Percentiles rank a stretch among this genome's conserved stretches.
Conservation (phyloP, 2,113 vertebrate species). For the Aix galericulata region DNA sequence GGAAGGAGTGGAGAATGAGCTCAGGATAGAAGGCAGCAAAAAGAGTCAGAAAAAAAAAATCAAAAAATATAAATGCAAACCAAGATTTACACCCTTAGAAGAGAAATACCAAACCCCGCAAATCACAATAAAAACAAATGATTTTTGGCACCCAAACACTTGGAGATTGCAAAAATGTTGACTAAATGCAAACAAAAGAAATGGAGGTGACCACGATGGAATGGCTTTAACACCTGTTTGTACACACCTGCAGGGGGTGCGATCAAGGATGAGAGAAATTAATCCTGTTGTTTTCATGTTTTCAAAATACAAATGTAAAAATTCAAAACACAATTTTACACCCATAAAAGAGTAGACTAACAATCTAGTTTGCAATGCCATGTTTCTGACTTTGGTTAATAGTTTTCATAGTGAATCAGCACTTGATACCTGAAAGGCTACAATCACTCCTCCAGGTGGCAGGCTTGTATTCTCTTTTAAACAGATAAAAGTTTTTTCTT, state of each 20-base stretch:
- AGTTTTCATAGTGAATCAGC: constrained; percentile 88
- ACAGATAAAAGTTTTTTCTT: constrained; percentile 77
- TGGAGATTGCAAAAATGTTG: constrained; percentile 26
- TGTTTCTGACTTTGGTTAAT: constrained; percentile 98
- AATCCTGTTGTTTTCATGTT: constrained; percentile 64
- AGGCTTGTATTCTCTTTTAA: constrained; percentile 85
- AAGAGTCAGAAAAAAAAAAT: background rate
- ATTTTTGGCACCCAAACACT: constrained; percentile 74
- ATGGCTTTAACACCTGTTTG: constrained; percentile 45
- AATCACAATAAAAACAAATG: constrained; percentile 53
- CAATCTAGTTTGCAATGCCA: constrained; percentile 86
- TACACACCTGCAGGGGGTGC: constrained; percentile 16
- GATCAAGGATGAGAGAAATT: constrained; percentile 55
- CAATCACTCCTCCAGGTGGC: constrained; percentile 81
- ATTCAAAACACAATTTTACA: constrained; percentile 85
- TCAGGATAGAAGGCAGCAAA: background rate
- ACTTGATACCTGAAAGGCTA: constrained; percentile 84
- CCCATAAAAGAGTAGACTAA: constrained; percentile 82
- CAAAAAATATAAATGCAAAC: background rate
- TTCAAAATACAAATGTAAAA: constrained; percentile 92
- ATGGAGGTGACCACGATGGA: background rate
- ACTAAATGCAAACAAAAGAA: background rate
- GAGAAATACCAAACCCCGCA: constrained; percentile 10
- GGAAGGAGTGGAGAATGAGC: background rate
- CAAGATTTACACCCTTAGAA: background rate